Conservation (phyloP, 2,113 vertebrate genomes). For the Thamnophis sirtalis region DNA sequence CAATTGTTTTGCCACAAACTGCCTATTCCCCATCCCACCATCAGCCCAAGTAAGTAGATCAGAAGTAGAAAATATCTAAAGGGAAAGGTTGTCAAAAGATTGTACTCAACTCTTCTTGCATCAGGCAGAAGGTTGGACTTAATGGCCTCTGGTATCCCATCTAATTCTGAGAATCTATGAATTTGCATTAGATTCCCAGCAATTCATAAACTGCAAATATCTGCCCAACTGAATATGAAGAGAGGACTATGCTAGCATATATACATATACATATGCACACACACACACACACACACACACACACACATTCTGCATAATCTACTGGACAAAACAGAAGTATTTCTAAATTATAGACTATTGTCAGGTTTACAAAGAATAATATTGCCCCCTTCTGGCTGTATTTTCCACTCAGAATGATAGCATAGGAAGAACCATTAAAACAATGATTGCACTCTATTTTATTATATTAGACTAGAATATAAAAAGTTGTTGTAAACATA, state of each 20-base stretch:
- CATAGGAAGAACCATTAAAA: not conserved
- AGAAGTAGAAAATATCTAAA: not conserved
- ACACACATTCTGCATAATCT: not conserved
- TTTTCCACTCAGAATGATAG: not conserved
- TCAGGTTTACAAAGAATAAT: slow-evolving; percentile 30
- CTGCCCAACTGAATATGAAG: not conserved
- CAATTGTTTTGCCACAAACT: not conserved
- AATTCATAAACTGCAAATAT: not conserved
- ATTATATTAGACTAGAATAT: not conserved
- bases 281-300: too few species aligned
- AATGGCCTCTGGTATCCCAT: not conserved
- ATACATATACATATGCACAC: too few species aligned
- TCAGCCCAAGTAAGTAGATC: not conserved
- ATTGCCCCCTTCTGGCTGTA: slow-evolving; percentile 46
- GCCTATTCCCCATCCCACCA: not conserved
- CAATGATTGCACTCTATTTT: not conserved
- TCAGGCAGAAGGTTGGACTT: not conserved
- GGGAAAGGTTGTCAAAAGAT: not conserved
- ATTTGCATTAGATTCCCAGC: not conserved
- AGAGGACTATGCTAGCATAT: not conserved
- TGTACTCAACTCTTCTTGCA: not conserved
- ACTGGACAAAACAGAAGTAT: not conserved
- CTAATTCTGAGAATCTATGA: not conserved
- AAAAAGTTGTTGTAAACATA: not conserved
- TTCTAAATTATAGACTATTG: slow-evolving; percentile 3